A percentile compares a stretch with the other conserved stretches of the same genome.
phyloP scores from a whole-genome alignment of 2,888 invertebrate genomes.

The Hydrotaea cyrtoneurina region DNA sequence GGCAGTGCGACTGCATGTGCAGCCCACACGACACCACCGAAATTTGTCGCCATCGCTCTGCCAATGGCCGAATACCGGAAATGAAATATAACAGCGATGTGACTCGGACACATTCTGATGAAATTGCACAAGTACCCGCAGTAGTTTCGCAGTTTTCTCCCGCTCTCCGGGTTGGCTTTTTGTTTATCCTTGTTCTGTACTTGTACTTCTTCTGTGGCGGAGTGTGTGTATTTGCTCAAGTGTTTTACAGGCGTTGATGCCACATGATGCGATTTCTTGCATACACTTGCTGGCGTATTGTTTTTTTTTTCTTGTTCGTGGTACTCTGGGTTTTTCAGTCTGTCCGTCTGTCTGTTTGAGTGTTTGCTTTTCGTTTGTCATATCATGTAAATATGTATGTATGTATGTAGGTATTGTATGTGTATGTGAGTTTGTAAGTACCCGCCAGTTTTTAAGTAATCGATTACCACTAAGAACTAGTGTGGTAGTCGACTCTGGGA shows the following conservation, averaged over 20 bases:
- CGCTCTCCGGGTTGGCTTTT: too few relatives aligned
- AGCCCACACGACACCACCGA: slow-evolving; percentile 49
- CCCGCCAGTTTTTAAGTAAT: too few relatives aligned
- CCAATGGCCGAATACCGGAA: slow-evolving; percentile 77
- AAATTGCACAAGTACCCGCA: background rate
- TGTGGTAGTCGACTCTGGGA: too few relatives aligned
- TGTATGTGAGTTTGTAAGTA: background rate
- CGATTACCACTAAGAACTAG: too few relatives aligned
- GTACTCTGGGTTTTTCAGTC: background rate
- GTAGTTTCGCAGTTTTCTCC: too few relatives aligned
- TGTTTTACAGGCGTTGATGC: slow-evolving; percentile 17
- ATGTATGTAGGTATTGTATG: slow-evolving; percentile 9
- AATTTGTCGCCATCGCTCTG: slow-evolving; percentile 65
- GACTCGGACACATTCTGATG: background rate
- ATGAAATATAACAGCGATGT: slow-evolving; percentile 62
- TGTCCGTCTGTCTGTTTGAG: slow-evolving; percentile 9
- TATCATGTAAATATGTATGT: slow-evolving; percentile 35
- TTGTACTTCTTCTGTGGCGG: too few relatives aligned
- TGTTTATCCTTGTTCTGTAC: too few relatives aligned
- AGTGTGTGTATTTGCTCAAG: slow-evolving; percentile 23
- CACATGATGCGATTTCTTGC: slow-evolving; percentile 20
- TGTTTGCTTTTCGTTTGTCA: slow-evolving; percentile 26
- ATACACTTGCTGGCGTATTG: background rate
- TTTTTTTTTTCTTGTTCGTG: background rate
- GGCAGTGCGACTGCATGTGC: background rate